phyloP scores from a whole-genome alignment of 2,888 invertebrate species.

The Xestia xanthographa region DNA sequence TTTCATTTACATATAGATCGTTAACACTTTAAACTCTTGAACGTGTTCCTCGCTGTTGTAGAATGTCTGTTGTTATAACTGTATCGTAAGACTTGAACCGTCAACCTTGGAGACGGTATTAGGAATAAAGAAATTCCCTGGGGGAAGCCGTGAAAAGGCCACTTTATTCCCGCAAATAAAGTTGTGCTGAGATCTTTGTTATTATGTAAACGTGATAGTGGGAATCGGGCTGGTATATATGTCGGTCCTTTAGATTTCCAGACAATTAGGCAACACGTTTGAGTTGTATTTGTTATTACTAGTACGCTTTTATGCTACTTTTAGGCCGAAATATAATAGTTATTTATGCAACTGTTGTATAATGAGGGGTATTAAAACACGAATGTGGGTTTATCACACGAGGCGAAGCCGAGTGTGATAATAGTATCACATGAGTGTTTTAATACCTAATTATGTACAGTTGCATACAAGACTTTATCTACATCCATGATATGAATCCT shows the following conservation, averaged over 20 bases:
- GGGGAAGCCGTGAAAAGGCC: constrained; percentile 51
- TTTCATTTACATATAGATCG: constrained; percentile 56
- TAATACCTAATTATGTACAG: too few relatives aligned
- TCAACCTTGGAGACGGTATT: constrained; percentile 57
- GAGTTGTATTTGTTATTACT: constrained; percentile 1
- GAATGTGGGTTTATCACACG: too few relatives aligned
- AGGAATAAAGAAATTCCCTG: constrained; percentile 69
- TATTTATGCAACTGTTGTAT: too few relatives aligned
- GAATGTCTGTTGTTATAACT: constrained; percentile 51
- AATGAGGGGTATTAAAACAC: too few relatives aligned
- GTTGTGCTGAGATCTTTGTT: constrained; percentile 62
- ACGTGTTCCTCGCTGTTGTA: constrained; percentile 25
- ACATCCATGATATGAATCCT: too few relatives aligned
- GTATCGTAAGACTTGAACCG: constrained; percentile 34
- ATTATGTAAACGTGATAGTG: constrained; percentile 66
- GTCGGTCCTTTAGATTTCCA: constrained; percentile 17
- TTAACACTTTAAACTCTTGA: constrained; percentile 47
- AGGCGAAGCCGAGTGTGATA: too few relatives aligned
- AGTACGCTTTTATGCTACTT: not conserved
- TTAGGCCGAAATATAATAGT: not conserved
- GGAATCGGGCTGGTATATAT: constrained; percentile 40
- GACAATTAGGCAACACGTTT: constrained; percentile 19
- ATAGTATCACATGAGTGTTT: too few relatives aligned
- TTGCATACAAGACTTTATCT: too few relatives aligned
- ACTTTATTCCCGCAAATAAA: constrained; percentile 69